These are phyloP conservation scores for Mustelus asterias DNA, from an alignment of 2,113 vertebrate species.

Conservation along the genomic window DNA sequence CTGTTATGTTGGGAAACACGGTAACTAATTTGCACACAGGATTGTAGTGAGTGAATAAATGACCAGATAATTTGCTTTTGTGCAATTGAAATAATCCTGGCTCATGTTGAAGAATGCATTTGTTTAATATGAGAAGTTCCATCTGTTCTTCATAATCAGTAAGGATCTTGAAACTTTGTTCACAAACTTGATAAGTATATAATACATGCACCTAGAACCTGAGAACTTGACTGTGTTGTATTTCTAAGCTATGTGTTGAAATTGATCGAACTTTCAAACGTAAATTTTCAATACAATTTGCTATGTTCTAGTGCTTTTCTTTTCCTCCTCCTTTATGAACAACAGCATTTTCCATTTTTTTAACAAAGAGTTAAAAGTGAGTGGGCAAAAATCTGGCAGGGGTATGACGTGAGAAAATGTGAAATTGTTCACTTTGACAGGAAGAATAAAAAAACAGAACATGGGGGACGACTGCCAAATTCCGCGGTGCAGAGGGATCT, in stretches of 20 bases:
- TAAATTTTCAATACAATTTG: neutral
- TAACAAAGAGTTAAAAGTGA: too few species aligned
- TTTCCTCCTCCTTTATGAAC: neutral
- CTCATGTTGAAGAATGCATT: neutral
- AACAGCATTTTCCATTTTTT: neutral
- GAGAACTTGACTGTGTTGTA: neutral
- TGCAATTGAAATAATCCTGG: neutral
- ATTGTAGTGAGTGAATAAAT: neutral
- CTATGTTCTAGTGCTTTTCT: neutral
- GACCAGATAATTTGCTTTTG: neutral
- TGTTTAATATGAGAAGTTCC: neutral
- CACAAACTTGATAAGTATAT: neutral
- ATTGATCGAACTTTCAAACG: neutral
- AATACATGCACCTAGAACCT: neutral
- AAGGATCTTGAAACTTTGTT: neutral
- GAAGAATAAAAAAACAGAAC: too few species aligned
- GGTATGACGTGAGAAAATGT: too few species aligned
- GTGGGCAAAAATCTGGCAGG: too few species aligned
- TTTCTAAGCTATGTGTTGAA: neutral
- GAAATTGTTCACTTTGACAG: too few species aligned
- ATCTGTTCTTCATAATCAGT: neutral
- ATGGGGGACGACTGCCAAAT: too few species aligned
- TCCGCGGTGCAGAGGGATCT: too few species aligned
- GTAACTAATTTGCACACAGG: neutral
- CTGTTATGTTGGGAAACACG: neutral